Evolutionary conservation across 2,797 vertebrate genomes (phyloP), one percentile per base, ranked within the genome.

Genomic region (Sebastes kiyomatsui): DNA sequence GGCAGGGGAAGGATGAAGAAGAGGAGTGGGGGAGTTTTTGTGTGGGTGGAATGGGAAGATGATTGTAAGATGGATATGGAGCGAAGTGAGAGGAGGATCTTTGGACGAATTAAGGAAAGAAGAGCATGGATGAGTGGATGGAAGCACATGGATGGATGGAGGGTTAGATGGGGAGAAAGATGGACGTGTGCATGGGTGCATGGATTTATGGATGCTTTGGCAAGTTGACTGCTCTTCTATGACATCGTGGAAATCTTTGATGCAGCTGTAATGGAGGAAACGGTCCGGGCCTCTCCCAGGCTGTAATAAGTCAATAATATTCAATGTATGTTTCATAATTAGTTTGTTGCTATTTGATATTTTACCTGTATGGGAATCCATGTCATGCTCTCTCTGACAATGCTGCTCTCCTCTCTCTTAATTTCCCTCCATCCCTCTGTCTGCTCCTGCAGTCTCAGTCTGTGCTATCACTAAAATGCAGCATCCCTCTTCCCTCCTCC

Each of bases 401-500:
- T 62, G 68, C 81, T 80, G 78, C 67, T 68, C 75, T 73, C 67
- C 67, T 69, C 30, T 72, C 56, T 85, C 52, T 56, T 83, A 78
- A 76, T 89, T 87, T 87, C 55, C 78, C 68, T 77, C 62, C 80
- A 72, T 87, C 82, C 80, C 72, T 82, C 71, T 86, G 79, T 86
- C 82, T 90, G 82, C 88, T 87, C 81, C 81, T 87, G 87, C 80
- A 88, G 87, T 81, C 80, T 86, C 89, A 75, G 86, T 88, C 90
- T 91, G 83, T 89, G 89, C 87, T 88, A 82, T 91, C 84, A 87
- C 85, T 88, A 80, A 91, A 92, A 88, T 84, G 84, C 92, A 93
- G 87, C 90, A 88, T 86, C 83, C 87, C 89, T 75, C 67, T 76
- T 80, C 75, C 16, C 66, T 67, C 67, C 60, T 56, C 38, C 38